Conservation (phyloP, 1,140 invertebrate genomes). For the Parasteatoda tepidariorum region DNA sequence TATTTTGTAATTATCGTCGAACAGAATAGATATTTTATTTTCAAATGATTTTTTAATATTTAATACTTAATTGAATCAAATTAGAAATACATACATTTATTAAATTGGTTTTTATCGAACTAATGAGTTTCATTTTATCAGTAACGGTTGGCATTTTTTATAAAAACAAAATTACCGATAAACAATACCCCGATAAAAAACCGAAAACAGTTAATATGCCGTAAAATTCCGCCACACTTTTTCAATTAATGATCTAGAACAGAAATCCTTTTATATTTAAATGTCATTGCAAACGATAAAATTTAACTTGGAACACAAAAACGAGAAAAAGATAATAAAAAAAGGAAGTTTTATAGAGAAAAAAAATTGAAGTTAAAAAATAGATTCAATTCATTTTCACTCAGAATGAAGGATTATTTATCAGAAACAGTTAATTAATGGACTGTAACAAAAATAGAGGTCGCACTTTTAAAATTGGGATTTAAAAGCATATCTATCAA, state of each 20-base stretch:
- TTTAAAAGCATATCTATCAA: slow-evolving; percentile 53
- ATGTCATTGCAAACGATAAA: background rate
- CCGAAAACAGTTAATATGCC: background rate
- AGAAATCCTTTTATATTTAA: background rate
- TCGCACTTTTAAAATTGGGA: slow-evolving; percentile 51
- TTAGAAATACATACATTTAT: no score
- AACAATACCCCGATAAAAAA: background rate
- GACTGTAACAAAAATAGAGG: slow-evolving; percentile 41
- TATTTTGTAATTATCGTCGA: no score
- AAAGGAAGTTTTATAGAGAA: background rate
- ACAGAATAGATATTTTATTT: no score
- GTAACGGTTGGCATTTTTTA: no score
- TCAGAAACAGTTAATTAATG: slow-evolving; percentile 39
- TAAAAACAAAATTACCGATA: background rate
- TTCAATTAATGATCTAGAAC: background rate
- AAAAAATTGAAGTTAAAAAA: background rate
- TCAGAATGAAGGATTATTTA: background rate
- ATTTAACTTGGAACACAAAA: background rate
- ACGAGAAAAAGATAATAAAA: background rate
- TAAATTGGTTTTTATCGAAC: no score
- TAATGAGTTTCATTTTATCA: no score
- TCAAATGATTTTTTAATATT: no score
- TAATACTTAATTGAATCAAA: no score
- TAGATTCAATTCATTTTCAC: background rate
- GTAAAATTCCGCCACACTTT: background rate